A percentile compares a stretch with the other conserved stretches of the same genome.
phyloP scores from a whole-genome alignment of 2,797 vertebrate species.

The Craterocephalus amniculus region DNA sequence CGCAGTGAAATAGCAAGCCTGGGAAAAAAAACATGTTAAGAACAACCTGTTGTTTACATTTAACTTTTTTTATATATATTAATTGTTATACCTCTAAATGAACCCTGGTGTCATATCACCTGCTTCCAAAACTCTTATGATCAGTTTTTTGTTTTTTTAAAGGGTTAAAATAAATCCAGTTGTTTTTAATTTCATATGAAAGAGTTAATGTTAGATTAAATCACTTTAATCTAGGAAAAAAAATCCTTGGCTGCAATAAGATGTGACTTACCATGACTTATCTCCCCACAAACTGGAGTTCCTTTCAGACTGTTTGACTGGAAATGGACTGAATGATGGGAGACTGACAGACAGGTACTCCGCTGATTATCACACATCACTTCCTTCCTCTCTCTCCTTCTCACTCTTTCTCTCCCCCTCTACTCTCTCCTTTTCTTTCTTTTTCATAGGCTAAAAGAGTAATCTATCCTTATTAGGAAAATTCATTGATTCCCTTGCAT shows the following conservation, averaged over 20 bases:
- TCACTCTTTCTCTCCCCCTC: background rate
- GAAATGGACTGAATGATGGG: conserved; percentile 54
- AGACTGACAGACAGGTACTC: conserved; percentile 66
- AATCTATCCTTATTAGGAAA: conserved; percentile 9
- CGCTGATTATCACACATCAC: conserved; percentile 68
- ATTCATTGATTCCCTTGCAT: background rate
- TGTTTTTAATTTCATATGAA: background rate
- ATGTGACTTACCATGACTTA: conserved; percentile 64
- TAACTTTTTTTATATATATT: background rate
- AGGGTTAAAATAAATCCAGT: too few relatives aligned
- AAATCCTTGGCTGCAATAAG: background rate
- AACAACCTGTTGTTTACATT: background rate
- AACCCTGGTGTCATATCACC: background rate
- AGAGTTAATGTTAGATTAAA: background rate
- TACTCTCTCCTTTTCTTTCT: background rate
- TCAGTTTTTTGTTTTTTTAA: too few relatives aligned
- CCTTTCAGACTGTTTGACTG: conserved; percentile 41
- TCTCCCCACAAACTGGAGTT: conserved; percentile 29
- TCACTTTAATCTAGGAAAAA: background rate
- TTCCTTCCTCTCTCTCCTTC: conserved; percentile 62
- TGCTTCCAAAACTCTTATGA: too few relatives aligned
- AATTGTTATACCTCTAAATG: background rate
- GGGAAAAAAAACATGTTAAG: background rate
- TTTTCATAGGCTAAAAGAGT: too few relatives aligned
- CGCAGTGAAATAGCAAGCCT: too few relatives aligned